phyloP scores from a whole-genome alignment of 2,888 invertebrate species.

The Acleris holmiana region DNA sequence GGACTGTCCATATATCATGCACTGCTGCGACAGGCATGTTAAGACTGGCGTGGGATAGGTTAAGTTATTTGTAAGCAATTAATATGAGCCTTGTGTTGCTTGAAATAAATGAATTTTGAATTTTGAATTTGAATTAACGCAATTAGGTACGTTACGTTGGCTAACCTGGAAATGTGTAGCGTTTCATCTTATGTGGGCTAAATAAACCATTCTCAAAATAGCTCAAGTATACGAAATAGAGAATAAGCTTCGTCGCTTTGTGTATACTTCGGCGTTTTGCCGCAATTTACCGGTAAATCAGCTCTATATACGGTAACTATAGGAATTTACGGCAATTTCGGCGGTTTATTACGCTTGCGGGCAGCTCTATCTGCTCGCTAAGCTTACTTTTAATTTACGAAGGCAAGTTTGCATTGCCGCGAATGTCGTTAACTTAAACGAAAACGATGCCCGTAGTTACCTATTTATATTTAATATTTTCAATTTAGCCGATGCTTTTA shows the following conservation, averaged over 20 bases:
- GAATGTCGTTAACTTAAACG: slow-evolving; percentile 20
- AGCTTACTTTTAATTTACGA: slow-evolving; percentile 72
- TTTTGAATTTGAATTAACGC: no score
- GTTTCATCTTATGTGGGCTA: slow-evolving; percentile 17
- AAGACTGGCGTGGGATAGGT: no score
- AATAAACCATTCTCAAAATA: slow-evolving; percentile 13
- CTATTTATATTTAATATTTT: slow-evolving; percentile 21
- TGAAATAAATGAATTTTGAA: no score
- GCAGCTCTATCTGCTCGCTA: slow-evolving; percentile 49
- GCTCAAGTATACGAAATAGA: slow-evolving; percentile 4
- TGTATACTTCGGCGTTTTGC: slow-evolving; percentile 40
- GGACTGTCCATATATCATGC: no score
- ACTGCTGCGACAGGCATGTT: no score
- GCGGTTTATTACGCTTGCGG: slow-evolving; percentile 47
- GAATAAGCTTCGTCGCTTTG: slow-evolving; percentile 41
- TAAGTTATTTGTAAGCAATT: no score
- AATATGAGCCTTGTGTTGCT: no score
- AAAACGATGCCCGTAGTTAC: slow-evolving; percentile 28
- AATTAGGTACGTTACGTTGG: slow-evolving; percentile 7
- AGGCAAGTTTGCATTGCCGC: slow-evolving; percentile 53
- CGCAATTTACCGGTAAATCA: slow-evolving; percentile 48
- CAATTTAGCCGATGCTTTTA: neutral
- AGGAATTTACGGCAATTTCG: slow-evolving; percentile 55
- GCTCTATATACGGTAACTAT: slow-evolving; percentile 54
- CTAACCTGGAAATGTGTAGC: slow-evolving; percentile 4